These are phyloP conservation scores for Pygocentrus nattereri DNA, from an alignment of 2,797 vertebrate genomes.

Conservation along the genomic window DNA sequence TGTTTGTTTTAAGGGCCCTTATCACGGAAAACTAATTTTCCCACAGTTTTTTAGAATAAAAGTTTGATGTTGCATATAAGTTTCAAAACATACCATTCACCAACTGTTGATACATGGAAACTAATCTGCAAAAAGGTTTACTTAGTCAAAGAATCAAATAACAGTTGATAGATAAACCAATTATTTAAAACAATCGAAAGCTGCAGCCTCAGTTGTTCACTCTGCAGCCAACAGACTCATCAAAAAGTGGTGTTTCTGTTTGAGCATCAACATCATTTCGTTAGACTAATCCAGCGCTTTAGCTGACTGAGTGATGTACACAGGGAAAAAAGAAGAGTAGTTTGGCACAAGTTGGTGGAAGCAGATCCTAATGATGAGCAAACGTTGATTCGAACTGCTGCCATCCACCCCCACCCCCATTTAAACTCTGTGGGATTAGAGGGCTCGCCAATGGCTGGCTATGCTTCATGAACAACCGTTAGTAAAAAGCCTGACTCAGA, in stretches of 20 bases:
- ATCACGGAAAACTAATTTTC: too few species aligned
- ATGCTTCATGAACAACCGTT: slow-evolving; percentile 53
- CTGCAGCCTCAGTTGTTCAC: not conserved
- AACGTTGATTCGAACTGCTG: slow-evolving; percentile 53
- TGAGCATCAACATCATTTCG: not conserved
- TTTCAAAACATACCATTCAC: too few species aligned
- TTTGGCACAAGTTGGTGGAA: slow-evolving; percentile 14
- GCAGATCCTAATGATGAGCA: slow-evolving; percentile 47
- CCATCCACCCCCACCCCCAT: slow-evolving; percentile 45
- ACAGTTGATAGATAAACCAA: not conserved
- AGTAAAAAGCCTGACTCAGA: slow-evolving; percentile 60
- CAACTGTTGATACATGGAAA: too few species aligned
- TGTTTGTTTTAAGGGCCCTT: too few species aligned
- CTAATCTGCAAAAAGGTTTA: too few species aligned
- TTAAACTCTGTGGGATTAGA: slow-evolving; percentile 48
- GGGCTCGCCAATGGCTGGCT: slow-evolving; percentile 50
- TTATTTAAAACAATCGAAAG: not conserved
- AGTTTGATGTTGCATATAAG: too few species aligned
- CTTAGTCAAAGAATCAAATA: too few species aligned
- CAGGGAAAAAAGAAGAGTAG: slow-evolving; percentile 6
- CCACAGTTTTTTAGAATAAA: too few species aligned
- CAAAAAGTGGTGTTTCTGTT: not conserved
- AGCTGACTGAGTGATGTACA: not conserved
- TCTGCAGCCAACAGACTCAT: not conserved
- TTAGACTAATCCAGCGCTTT: not conserved